Evolutionary conservation across 2,888 invertebrate genomes (phyloP).

Genomic region (Melanophora roralis): DNA sequence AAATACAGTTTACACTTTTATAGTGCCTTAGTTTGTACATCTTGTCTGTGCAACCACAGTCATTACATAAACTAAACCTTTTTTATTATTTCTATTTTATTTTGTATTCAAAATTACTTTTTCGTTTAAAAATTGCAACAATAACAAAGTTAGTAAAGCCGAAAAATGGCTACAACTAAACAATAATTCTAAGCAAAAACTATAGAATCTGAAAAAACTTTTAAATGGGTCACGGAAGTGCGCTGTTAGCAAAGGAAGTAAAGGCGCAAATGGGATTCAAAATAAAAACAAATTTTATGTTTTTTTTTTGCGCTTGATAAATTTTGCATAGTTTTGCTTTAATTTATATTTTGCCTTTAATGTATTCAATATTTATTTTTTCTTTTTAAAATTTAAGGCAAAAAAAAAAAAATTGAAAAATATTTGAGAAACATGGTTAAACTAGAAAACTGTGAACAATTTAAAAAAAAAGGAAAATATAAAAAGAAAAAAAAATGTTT

Average conservation of each 20-base stretch:
- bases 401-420: constrained; percentile 1
- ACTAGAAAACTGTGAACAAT: constrained; percentile 8
- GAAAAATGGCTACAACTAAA: constrained; percentile 16
- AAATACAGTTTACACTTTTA: background rate
- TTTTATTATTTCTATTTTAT: constrained; percentile 29
- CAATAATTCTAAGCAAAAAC: background rate
- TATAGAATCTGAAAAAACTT: constrained; percentile 18
- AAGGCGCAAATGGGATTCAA: constrained; percentile 50
- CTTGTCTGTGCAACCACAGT: constrained; percentile 18
- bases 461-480: background rate
- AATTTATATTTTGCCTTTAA: constrained; percentile 25
- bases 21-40: constrained; percentile 22
- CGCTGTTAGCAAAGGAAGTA: constrained; percentile 55
- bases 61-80: constrained; percentile 38
- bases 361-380: constrained; percentile 44
- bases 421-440: constrained; percentile 10
- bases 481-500: constrained; percentile 39
- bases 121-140: constrained; percentile 26
- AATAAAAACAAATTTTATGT: constrained; percentile 12
- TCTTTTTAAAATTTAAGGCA: constrained; percentile 19
- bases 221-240: constrained; percentile 51
- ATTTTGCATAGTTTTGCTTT: constrained; percentile 53
- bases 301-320: constrained; percentile 39
- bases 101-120: constrained; percentile 1
- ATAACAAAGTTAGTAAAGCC: constrained; percentile 41